These are phyloP conservation scores for Choristoneura rosaceana DNA, from an alignment of 2,888 invertebrate species.

Conservation along the genomic window DNA sequence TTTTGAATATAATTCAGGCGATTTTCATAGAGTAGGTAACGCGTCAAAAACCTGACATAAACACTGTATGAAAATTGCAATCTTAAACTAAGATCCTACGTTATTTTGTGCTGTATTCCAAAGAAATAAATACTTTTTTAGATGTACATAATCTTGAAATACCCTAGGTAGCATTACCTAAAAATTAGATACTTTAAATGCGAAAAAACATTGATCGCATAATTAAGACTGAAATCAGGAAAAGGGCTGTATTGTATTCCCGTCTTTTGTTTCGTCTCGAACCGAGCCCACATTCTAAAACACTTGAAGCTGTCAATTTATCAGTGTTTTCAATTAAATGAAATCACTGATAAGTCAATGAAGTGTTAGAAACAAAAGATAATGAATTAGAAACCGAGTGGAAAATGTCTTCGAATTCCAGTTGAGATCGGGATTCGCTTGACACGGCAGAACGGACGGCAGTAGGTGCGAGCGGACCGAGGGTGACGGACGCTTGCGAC, in stretches of 20 bases:
- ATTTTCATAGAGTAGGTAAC: too few relatives aligned
- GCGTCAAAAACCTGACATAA: too few relatives aligned
- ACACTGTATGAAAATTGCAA: too few relatives aligned
- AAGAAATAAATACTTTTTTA: too few relatives aligned
- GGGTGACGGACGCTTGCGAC: slow-evolving; percentile 9
- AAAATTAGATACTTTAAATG: neutral
- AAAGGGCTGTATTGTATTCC: slow-evolving; percentile 10
- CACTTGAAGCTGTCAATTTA: slow-evolving; percentile 12
- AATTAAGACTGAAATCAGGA: slow-evolving; percentile 1
- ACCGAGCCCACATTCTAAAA: slow-evolving; percentile 1
- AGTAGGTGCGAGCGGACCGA: slow-evolving; percentile 20
- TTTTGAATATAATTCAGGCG: too few relatives aligned
- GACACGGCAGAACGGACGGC: neutral
- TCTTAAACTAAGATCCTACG: too few relatives aligned
- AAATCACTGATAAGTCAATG: slow-evolving; percentile 36
- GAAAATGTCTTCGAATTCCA: slow-evolving; percentile 27
- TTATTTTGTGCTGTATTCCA: too few relatives aligned
- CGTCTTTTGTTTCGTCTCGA: slow-evolving; percentile 14
- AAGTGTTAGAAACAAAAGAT: slow-evolving; percentile 31
- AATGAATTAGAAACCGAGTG: slow-evolving; percentile 25
- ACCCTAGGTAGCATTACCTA: neutral
- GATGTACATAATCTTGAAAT: neutral
- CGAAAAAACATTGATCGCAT: neutral
- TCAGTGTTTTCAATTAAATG: slow-evolving; percentile 25
- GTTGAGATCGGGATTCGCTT: slow-evolving; percentile 6